phyloP scores from a whole-genome alignment of 2,797 vertebrate species.

The Epinephelus coioides region DNA sequence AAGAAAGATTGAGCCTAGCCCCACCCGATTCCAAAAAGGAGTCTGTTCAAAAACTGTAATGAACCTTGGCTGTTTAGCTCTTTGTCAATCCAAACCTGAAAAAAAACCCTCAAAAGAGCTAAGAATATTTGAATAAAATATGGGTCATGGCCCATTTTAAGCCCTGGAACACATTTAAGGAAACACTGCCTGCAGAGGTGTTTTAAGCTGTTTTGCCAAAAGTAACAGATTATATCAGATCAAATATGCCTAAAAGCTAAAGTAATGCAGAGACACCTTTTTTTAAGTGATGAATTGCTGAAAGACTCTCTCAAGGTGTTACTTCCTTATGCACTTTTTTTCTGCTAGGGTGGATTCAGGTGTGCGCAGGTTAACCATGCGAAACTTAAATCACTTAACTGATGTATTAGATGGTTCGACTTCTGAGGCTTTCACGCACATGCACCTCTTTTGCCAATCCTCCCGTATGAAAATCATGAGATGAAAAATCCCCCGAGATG shows the following conservation, averaged over 20 bases:
- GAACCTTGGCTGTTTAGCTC: slow-evolving; percentile 35
- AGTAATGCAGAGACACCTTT: slow-evolving; percentile 12
- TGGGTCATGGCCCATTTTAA: slow-evolving; percentile 43
- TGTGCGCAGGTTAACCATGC: slow-evolving; percentile 65
- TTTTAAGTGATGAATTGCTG: slow-evolving; percentile 14
- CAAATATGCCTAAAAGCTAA: slow-evolving; percentile 39
- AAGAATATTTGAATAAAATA: slow-evolving; percentile 44
- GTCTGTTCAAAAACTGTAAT: slow-evolving; percentile 33
- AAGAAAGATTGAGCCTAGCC: slow-evolving; percentile 20
- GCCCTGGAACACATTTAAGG: slow-evolving; percentile 15
- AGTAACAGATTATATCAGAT: slow-evolving; percentile 32
- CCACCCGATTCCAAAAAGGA: slow-evolving; percentile 17
- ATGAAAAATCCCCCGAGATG: slow-evolving; percentile 76
- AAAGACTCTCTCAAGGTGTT: slow-evolving; percentile 52
- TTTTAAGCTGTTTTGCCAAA: slow-evolving; percentile 26
- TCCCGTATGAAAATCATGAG: slow-evolving; percentile 70
- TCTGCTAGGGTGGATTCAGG: slow-evolving; percentile 45
- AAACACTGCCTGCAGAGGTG: slow-evolving; percentile 20
- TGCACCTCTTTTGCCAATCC: slow-evolving; percentile 66
- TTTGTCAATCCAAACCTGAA: slow-evolving; percentile 20
- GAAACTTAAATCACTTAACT: slow-evolving; percentile 72
- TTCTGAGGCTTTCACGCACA: slow-evolving; percentile 56
- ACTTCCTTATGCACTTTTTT: slow-evolving; percentile 30
- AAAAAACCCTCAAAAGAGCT: slow-evolving; percentile 12
- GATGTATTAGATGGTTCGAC: slow-evolving; percentile 64